Evolutionary conservation across 2,113 vertebrate species (phyloP).

Genomic region (Gadus macrocephalus): DNA sequence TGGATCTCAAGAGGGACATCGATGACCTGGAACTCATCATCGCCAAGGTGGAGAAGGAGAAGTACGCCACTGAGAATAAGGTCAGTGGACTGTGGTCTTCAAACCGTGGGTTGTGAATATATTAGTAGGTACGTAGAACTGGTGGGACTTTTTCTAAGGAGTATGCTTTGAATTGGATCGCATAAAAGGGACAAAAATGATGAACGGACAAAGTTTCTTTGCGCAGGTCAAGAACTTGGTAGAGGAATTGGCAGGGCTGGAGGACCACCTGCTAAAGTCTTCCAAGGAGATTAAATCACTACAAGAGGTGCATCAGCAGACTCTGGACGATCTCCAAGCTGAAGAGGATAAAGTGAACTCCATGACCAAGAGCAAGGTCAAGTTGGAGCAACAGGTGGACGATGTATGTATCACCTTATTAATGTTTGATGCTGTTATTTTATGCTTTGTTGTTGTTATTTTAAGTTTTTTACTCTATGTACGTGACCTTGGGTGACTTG

Average conservation of each 20-base stretch:
- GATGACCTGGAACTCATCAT: slow-evolving; percentile 81
- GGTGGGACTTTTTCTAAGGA: too few species aligned
- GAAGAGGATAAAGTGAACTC: slow-evolving; percentile 67
- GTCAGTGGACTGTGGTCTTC: slow-evolving; percentile 33
- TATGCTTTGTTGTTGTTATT: too few species aligned
- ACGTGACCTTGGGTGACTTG: too few species aligned
- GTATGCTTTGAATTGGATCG: not conserved
- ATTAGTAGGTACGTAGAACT: not conserved
- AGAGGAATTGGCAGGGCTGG: slow-evolving; percentile 49
- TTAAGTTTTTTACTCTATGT: too few species aligned
- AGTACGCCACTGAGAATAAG: slow-evolving; percentile 83
- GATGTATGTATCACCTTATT: slow-evolving; percentile 44
- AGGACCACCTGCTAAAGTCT: slow-evolving; percentile 52
- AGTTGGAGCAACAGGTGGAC: slow-evolving; percentile 67
- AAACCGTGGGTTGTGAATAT: not conserved
- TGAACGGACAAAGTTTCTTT: slow-evolving; percentile 2
- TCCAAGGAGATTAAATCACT: slow-evolving; percentile 62
- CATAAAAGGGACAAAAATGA: not conserved
- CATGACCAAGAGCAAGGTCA: slow-evolving; percentile 61
- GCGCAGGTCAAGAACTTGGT: slow-evolving; percentile 59
- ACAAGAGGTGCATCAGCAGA: slow-evolving; percentile 60
- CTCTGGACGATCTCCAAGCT: slow-evolving; percentile 58
- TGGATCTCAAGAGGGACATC: slow-evolving; percentile 81
- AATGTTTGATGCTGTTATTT: too few species aligned
- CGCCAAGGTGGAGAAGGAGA: slow-evolving; percentile 81